Evolutionary conservation across 2,113 vertebrate genomes (phyloP).

Genomic region (Podocnemis expansa): DNA sequence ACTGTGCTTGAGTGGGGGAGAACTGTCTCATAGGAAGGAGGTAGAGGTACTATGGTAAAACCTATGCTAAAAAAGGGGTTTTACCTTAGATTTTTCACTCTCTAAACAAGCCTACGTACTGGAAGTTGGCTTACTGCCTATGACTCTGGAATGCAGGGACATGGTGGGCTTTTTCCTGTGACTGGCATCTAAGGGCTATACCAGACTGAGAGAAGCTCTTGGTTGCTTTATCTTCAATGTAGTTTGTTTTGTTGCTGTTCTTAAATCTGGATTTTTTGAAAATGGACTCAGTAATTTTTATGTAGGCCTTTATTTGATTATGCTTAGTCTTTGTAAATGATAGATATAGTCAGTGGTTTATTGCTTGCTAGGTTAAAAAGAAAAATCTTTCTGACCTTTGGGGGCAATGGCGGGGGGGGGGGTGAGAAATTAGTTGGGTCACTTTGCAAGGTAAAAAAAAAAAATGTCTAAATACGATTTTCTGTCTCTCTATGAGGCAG

Average conservation of each 20-base stretch:
- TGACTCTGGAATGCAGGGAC: background rate
- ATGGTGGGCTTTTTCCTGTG: no score
- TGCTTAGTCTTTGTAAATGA: background rate
- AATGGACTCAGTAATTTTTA: background rate
- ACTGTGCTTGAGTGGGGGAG: background rate
- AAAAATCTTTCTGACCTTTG: background rate
- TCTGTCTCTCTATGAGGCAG: background rate
- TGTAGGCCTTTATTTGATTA: background rate
- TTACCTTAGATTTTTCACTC: background rate
- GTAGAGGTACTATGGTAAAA: background rate
- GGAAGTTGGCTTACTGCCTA: background rate
- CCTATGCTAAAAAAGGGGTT: background rate
- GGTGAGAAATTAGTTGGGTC: background rate
- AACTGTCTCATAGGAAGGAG: background rate
- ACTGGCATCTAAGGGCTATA: background rate
- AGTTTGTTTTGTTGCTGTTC: background rate
- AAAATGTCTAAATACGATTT: background rate
- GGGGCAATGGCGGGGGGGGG: no score
- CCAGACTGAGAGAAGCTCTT: background rate
- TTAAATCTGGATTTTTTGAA: background rate
- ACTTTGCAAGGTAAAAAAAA: background rate
- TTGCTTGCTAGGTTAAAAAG: background rate
- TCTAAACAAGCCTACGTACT: background rate
- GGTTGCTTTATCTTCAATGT: background rate
- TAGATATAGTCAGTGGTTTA: background rate